These are phyloP conservation scores for Leptoclinus maculatus DNA, from an alignment of 2,797 vertebrate genomes.

Conservation along the genomic window DNA sequence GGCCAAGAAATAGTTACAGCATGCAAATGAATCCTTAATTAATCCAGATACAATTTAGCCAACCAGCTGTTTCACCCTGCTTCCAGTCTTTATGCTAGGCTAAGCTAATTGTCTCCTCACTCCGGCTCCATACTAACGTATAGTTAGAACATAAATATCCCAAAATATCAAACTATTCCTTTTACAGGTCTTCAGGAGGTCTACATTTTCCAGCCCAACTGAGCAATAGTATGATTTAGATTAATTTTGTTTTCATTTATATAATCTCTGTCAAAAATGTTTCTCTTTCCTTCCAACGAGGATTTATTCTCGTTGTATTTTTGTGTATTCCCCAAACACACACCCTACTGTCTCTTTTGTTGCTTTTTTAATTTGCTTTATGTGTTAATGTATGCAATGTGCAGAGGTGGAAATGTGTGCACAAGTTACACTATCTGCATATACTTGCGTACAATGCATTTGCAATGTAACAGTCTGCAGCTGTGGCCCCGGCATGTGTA, in stretches of 20 bases:
- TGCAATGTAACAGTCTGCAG: neutral
- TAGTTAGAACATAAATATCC: neutral
- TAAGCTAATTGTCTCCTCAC: neutral
- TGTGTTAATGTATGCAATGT: neutral
- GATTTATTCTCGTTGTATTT: neutral
- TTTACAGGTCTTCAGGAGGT: neutral
- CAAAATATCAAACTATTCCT: neutral
- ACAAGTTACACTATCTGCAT: neutral
- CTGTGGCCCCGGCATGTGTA: neutral
- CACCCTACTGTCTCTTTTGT: neutral
- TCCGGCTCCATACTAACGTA: neutral
- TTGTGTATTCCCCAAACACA: neutral
- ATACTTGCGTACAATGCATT: neutral
- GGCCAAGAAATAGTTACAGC: neutral
- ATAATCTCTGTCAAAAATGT: neutral
- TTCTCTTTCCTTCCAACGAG: neutral
- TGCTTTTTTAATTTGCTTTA: neutral
- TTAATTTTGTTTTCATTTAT: neutral
- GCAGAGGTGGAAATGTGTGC: neutral
- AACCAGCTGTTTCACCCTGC: neutral
- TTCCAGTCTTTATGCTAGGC: neutral
- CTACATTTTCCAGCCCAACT: neutral
- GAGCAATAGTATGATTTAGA: neutral
- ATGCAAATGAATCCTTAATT: too few species aligned
- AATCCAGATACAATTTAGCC: neutral